These are phyloP conservation scores for Procambarus virginalis DNA, from an alignment of 1,140 invertebrate genomes.

Conservation along the genomic window DNA sequence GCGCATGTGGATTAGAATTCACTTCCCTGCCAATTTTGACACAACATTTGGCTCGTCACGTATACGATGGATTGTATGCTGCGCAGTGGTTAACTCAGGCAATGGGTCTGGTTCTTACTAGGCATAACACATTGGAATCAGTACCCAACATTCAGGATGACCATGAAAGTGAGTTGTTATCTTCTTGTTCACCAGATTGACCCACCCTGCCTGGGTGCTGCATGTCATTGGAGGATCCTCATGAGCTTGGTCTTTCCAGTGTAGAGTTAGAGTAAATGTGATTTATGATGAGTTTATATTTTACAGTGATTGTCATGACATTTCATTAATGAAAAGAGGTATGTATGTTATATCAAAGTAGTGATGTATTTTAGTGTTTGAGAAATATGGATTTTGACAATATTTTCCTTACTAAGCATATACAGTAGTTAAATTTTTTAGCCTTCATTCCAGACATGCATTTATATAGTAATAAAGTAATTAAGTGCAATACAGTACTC, in stretches of 20 bases:
- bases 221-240: not conserved
- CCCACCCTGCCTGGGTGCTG: not conserved
- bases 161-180: too few relatives aligned
- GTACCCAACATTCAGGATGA: not conserved
- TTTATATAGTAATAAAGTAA: slow-evolving; percentile 20
- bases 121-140: not conserved
- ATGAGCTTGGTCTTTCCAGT: slow-evolving; percentile 6
- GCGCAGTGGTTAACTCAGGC: slow-evolving; percentile 63
- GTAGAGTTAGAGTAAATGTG: not conserved
- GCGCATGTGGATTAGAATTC: slow-evolving; percentile 53
- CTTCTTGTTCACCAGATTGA: too few relatives aligned
- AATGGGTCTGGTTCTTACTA: slow-evolving; percentile 32
- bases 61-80: slow-evolving; percentile 59
- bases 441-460: slow-evolving; percentile 14
- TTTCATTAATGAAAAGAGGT: not conserved
- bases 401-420: not conserved
- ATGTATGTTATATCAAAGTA: not conserved
- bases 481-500: slow-evolving; percentile 29
- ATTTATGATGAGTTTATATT: not conserved
- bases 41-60: slow-evolving; percentile 51
- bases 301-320: not conserved
- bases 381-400: not conserved
- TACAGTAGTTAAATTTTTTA: not conserved
- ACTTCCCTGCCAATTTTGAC: slow-evolving; percentile 45
- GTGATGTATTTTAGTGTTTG: not conserved